Evolutionary conservation across 2,797 vertebrate genomes (phyloP), one percentile per base, ranked within the genome.

Genomic region (Tragelaphus eurycerus): DNA sequence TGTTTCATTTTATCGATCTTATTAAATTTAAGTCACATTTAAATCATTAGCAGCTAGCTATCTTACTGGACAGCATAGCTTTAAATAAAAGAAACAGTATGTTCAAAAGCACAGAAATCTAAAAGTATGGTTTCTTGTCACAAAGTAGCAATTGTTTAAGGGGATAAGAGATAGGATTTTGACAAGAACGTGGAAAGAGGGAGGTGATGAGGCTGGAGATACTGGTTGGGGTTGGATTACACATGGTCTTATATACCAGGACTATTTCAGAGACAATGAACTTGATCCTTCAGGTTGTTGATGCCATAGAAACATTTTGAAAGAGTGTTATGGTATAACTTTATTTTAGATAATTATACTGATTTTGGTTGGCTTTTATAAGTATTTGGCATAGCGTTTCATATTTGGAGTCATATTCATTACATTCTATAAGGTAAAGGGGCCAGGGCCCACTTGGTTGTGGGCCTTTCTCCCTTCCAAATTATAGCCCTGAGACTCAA

Each of bases 71-170:
- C 5, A 86, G 14, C 1, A 29, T 67, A 79, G 31, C 7, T 60
- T 88, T 71, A 74, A 4, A 55, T 59, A 57, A 96, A 90, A 81
- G 54, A 84, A 89, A 38, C 0, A 9, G 71, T 62, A n/a, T 62
- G 11, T 59, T 4, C 10, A 87, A 88, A 96, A 97, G 43, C 57
- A 62, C 23, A 96, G 85, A 76, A 74, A 85, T 83, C 78, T 82
- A 50, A 96, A 94, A 76, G 34, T n/a, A 34, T 25, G 34, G n/a
- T 17, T 71, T 62, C 55, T 31, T 55, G 64, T 46, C 16, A 76
- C 13, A 89, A 34, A 91, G 7, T 29, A 79, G 23, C 31, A 86
- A n/a, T 31, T 90, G 19, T 93, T 85, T n/a, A 19, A 90, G 48
- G 3, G 8, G 19, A 25, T 7, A 1, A 38, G 1, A 17, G 50